These are phyloP conservation scores for Botia almorhae DNA, from an alignment of 2,797 vertebrate species.

Conservation along the genomic window DNA sequence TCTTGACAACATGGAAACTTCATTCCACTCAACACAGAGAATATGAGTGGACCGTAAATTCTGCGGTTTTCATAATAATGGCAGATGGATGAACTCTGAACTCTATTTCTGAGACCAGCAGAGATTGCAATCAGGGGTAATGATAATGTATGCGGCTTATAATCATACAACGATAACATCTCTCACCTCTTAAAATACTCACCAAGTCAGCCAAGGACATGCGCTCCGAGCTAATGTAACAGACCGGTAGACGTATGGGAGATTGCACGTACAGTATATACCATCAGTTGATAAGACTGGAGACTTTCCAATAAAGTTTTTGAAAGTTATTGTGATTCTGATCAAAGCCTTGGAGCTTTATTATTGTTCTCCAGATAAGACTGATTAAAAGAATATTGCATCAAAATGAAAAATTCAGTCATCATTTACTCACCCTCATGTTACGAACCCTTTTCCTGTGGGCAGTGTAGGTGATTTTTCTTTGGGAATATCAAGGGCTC, in stretches of 20 bases:
- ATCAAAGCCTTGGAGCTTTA: neutral
- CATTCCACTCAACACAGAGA: neutral
- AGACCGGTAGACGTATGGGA: neutral
- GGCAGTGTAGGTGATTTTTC: neutral
- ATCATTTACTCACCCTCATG: neutral
- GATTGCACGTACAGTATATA: neutral
- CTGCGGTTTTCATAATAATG: constrained; percentile 13
- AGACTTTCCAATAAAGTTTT: constrained; percentile 4
- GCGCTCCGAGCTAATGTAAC: neutral
- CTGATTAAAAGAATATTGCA: neutral
- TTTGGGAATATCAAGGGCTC: neutral
- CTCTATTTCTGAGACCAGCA: neutral
- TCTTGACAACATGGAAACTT: neutral
- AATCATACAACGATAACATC: neutral
- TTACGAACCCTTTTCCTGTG: neutral
- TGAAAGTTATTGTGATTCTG: neutral
- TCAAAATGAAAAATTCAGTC: constrained; percentile 1
- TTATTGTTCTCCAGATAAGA: neutral
- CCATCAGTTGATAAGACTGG: neutral
- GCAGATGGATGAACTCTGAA: neutral
- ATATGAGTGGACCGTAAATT: constrained; percentile 46
- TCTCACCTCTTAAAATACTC: neutral
- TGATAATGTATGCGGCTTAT: neutral
- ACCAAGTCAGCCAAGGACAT: neutral
- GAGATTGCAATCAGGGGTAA: constrained; percentile 2